A percentile compares a stretch with the other conserved stretches of the same genome.
Conservation (phyloP, 2,888 invertebrate species). For the Andrena chrysosceles region DNA sequence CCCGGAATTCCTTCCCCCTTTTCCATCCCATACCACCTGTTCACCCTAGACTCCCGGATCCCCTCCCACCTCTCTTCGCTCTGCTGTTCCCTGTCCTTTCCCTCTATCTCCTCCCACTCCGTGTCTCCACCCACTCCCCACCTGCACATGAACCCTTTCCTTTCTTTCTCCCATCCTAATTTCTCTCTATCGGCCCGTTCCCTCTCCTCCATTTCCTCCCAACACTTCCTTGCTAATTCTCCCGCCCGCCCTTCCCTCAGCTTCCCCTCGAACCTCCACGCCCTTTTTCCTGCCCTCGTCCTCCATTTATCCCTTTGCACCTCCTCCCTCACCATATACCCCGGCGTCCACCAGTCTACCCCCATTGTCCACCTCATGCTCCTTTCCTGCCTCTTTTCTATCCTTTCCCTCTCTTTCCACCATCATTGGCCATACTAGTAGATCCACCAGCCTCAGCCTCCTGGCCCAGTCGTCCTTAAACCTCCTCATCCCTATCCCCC, state of each 20-base stretch:
- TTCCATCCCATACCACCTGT: neutral
- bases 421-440: no score
- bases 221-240: neutral
- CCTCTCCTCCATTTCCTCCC: neutral
- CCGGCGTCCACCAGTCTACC: neutral
- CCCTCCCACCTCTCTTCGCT: neutral
- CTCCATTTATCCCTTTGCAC: neutral
- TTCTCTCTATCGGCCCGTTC: neutral
- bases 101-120: neutral
- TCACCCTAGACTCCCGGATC: neutral
- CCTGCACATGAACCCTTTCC: neutral
- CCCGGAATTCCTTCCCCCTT: neutral
- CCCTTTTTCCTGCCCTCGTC: neutral
- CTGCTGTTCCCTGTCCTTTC: neutral
- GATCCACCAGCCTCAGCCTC: no score
- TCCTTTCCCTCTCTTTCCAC: no score
- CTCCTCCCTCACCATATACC: neutral
- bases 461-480: no score
- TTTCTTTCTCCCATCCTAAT: neutral
- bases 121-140: neutral
- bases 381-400: no score
- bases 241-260: neutral
- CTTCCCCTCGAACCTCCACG: neutral
- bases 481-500: no score
- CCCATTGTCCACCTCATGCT: constrained; percentile 3